Conservation (phyloP, 2,888 invertebrate species). For the Noctua janthina region DNA sequence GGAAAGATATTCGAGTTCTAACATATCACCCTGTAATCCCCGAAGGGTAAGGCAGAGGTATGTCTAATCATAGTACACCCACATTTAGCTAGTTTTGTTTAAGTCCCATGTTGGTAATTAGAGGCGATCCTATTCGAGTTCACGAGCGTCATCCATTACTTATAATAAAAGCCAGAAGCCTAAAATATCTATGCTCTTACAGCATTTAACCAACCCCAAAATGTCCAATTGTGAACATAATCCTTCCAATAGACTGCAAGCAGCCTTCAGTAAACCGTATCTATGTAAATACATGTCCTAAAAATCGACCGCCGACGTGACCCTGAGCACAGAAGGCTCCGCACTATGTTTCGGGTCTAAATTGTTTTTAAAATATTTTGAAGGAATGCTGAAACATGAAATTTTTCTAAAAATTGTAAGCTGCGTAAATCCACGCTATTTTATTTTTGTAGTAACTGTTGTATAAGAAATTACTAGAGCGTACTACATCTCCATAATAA, state of each 20-base stretch:
- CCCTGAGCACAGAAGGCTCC: conserved; percentile 30
- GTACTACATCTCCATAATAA: conserved; percentile 6
- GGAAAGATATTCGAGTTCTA: not conserved
- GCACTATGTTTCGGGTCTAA: conserved; percentile 11
- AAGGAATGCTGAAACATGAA: conserved; percentile 1
- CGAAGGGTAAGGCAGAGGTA: not conserved
- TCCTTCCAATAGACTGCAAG: conserved; percentile 9
- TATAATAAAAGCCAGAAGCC: not conserved
- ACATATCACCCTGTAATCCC: not conserved
- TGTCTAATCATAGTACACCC: not conserved
- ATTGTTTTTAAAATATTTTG: conserved; percentile 29
- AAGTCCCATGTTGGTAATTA: not conserved
- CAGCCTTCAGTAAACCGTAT: not conserved
- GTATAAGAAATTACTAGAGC: conserved; percentile 8
- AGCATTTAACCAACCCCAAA: not conserved
- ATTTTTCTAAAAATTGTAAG: conserved; percentile 1
- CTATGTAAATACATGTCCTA: conserved; percentile 34
- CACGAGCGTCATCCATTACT: not conserved
- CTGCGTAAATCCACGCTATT: not conserved
- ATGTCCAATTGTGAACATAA: not conserved
- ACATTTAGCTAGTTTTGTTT: not conserved
- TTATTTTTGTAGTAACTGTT: conserved; percentile 1
- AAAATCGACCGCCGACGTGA: conserved; percentile 39
- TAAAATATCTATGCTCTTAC: not conserved
- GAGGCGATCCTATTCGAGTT: not conserved